Percentiles rank a stretch among this genome's conserved stretches.
phyloP scores from a whole-genome alignment of 1,140 invertebrate genomes.

The Drosophila pruinosa region DNA sequence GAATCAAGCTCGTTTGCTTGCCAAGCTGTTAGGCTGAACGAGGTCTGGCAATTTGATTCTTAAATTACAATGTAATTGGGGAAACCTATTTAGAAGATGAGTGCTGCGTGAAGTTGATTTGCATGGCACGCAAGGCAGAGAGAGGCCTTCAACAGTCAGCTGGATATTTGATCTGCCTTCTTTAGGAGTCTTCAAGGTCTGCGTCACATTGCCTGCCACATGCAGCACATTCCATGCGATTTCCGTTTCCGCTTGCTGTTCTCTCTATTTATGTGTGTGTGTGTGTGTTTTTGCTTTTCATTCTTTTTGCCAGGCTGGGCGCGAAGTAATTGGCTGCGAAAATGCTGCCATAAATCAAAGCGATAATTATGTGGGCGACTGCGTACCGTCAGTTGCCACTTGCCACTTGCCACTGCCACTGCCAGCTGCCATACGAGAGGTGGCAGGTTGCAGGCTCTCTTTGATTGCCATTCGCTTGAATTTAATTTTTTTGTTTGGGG shows the following conservation, averaged over 20 bases:
- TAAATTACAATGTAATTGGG: background rate
- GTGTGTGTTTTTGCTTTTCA: background rate
- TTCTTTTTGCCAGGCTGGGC: slow-evolving; percentile 19
- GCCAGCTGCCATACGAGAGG: background rate
- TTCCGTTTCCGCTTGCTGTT: slow-evolving; percentile 55
- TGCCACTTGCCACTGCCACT: slow-evolving; percentile 1
- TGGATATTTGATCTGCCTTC: background rate
- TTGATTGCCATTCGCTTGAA: slow-evolving; percentile 35
- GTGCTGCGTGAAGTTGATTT: slow-evolving; percentile 26
- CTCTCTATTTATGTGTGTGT: slow-evolving; percentile 10
- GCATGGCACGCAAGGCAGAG: slow-evolving; percentile 27
- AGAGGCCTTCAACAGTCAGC: slow-evolving; percentile 4
- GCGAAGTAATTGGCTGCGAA: slow-evolving; percentile 77
- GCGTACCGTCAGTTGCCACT: slow-evolving; percentile 32
- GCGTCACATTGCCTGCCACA: slow-evolving; percentile 10
- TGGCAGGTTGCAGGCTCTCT: slow-evolving; percentile 28
- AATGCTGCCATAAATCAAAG: slow-evolving; percentile 78
- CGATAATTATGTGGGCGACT: slow-evolving; percentile 78
- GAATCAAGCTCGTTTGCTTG: too few relatives aligned
- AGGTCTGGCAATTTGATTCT: background rate
- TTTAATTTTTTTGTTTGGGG: background rate
- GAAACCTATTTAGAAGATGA: background rate
- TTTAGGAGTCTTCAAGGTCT: background rate
- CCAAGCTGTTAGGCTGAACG: background rate
- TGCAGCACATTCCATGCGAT: slow-evolving; percentile 43